Base-by-base conservation (phyloP, 2,113 vertebrate species). In the Pelmatolapia mariae region DNA sequence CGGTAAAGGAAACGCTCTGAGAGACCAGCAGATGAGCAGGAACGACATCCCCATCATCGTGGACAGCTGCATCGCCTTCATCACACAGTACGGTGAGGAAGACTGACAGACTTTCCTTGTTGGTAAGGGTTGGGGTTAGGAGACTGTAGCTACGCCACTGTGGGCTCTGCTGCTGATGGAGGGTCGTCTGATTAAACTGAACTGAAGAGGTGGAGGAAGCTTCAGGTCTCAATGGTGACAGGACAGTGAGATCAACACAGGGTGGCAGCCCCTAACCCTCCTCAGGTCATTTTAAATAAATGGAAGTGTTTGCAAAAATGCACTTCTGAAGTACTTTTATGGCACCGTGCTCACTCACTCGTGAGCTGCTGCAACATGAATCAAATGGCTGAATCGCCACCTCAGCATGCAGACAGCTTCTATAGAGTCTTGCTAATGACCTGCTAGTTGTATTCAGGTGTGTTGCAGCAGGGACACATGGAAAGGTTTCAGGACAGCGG, bases 61-160 rank as follows among this genome's bases (percentile, higher is more conserved):
- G 90, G 98, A 99, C 92, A 98, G 98, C 96, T 99, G 99, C 94
- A 97, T 99, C 1, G 98, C 98, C 87, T 99, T 99, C 95, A 98
- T 99, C 95, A 99, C 98, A 0, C 98, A 99, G 94, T 98, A 99
- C 0, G 98, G 98, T 99, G 92, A 97, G 98, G 29, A 79, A 6
- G 31, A 66, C 24, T 10, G 8, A 26, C 40, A 68, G n/a, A 16
- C 66, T 15, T 22, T 71, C 8, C 66, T 71, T 15, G n/a, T 40
- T 24, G 36, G 36, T 22, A 16, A 36, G 12, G 66, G 5, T 24
- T 19, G 16, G 59, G 36, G 36, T 24, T 63, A 19, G 29, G 36
- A 40, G 19, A 22, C 63, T 38, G 4, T 22, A 40, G 63, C 19
- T 38, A 68, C 7, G 10, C 10, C 19, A 38, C 63, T 66, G n/a